Evolutionary conservation across 2,113 vertebrate genomes (phyloP).

Genomic region (Barnardius zonarius): DNA sequence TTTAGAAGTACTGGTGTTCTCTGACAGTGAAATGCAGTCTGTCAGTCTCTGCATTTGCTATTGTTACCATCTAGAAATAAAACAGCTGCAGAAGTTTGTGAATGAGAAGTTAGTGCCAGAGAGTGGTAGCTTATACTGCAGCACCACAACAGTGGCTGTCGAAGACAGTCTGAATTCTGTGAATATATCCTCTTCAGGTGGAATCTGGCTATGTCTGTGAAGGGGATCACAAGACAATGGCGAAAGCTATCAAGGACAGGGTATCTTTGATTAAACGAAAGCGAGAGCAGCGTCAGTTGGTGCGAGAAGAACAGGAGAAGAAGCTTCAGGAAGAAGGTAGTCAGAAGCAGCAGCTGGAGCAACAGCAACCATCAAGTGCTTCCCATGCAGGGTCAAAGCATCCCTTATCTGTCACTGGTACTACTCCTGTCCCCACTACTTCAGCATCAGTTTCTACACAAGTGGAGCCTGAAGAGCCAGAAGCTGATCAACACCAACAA

Average conservation of each 20-base stretch:
- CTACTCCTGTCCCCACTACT: slow-evolving; percentile 55
- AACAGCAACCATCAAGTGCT: slow-evolving; percentile 69
- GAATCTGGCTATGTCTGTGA: slow-evolving; percentile 98
- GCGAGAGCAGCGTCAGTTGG: slow-evolving; percentile 91
- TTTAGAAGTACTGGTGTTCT: not conserved
- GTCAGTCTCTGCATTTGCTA: not conserved
- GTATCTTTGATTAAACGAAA: slow-evolving; percentile 95
- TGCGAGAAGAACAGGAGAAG: slow-evolving; percentile 92
- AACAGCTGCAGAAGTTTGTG: not conserved
- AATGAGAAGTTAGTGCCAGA: not conserved
- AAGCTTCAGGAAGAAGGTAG: slow-evolving; percentile 81
- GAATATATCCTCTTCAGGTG: slow-evolving; percentile 77
- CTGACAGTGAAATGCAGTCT: not conserved
- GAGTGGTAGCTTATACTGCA: not conserved
- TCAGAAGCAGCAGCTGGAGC: slow-evolving; percentile 78
- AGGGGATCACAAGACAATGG: slow-evolving; percentile 99
- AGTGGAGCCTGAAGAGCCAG: slow-evolving; percentile 88
- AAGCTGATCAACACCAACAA: slow-evolving; percentile 88
- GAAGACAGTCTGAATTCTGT: slow-evolving; percentile 31
- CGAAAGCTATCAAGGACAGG: slow-evolving; percentile 97
- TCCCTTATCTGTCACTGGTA: slow-evolving; percentile 40
- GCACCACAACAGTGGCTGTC: not conserved
- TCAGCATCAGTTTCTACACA: slow-evolving; percentile 78
- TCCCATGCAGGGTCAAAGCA: slow-evolving; percentile 73
- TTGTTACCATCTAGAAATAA: not conserved